phyloP scores from a whole-genome alignment of 2,113 vertebrate genomes.

The Nycticryphes semicollaris region DNA sequence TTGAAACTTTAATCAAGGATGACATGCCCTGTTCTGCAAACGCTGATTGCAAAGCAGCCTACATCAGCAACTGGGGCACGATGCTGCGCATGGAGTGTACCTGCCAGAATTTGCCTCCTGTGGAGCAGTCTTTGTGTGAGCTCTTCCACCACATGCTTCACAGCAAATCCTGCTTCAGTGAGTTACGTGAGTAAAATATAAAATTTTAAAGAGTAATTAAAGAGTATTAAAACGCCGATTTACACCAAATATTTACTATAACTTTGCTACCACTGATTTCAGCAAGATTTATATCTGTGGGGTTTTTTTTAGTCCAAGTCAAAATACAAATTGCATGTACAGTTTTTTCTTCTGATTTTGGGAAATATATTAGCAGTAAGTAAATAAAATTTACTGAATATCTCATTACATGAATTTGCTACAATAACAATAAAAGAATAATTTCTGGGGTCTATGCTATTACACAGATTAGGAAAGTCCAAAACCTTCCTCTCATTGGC shows the following conservation, averaged over 20 bases:
- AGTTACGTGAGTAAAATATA: constrained; percentile 50
- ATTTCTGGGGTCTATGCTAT: neutral
- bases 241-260: neutral
- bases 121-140: constrained; percentile 73
- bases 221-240: neutral
- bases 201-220: neutral
- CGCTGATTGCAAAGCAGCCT: constrained; percentile 83
- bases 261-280: neutral
- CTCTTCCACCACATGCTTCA: constrained; percentile 82
- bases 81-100: constrained; percentile 79
- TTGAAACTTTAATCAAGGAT: constrained; percentile 67
- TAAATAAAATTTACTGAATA: neutral
- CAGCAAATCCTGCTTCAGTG: constrained; percentile 81
- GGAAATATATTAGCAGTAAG: neutral
- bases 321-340: neutral
- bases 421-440: neutral
- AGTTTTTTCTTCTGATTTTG: neutral
- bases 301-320: neutral
- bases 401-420: neutral
- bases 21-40: constrained; percentile 74
- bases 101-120: constrained; percentile 64
- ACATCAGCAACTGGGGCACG: constrained; percentile 81
- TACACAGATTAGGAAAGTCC: neutral
- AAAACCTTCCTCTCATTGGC: neutral
- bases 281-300: neutral